These are phyloP conservation scores for Chrysaora quinquecirrha DNA, from an alignment of 30 jellyfish, hydroid and myxozoan species.

Conservation along the genomic window DNA sequence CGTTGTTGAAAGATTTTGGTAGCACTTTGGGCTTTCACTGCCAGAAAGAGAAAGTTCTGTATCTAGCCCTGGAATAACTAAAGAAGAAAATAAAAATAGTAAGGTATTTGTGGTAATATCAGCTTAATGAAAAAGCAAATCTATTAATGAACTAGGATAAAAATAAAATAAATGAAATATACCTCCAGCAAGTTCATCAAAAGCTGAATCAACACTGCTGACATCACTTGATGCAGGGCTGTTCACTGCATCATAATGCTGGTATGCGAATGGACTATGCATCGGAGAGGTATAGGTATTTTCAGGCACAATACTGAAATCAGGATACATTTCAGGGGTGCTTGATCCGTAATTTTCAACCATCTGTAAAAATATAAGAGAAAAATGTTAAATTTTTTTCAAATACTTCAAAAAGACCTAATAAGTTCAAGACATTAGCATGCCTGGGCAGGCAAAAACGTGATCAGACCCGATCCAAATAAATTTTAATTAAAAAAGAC, in stretches of 20 bases:
- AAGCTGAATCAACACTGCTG: conserved; percentile 73
- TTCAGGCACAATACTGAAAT: conserved; percentile 9
- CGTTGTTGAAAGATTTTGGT: conserved; percentile 18
- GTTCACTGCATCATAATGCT: background rate
- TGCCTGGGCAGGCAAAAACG: too few species aligned
- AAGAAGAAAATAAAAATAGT: background rate
- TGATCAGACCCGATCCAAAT: too few species aligned
- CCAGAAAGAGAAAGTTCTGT: conserved; percentile 2
- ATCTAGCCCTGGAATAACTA: conserved; percentile 64
- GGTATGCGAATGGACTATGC: background rate
- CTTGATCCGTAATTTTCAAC: background rate
- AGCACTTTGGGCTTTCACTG: conserved; percentile 7
- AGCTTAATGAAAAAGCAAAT: too few species aligned
- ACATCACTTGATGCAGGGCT: conserved; percentile 48
- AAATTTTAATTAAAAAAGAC: too few species aligned
- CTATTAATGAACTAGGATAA: too few species aligned
- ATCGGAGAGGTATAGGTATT: conserved; percentile 9
- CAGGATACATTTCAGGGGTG: background rate
- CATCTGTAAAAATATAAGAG: conserved; percentile 5
- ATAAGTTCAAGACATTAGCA: too few species aligned
- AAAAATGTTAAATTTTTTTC: too few species aligned
- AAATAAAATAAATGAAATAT: too few species aligned
- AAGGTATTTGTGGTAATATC: too few species aligned
- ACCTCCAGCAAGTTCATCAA: conserved; percentile 73
- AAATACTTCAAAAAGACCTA: too few species aligned